Evolutionary conservation across 2,888 invertebrate species (phyloP).

Genomic region (Artemia sp.): DNA sequence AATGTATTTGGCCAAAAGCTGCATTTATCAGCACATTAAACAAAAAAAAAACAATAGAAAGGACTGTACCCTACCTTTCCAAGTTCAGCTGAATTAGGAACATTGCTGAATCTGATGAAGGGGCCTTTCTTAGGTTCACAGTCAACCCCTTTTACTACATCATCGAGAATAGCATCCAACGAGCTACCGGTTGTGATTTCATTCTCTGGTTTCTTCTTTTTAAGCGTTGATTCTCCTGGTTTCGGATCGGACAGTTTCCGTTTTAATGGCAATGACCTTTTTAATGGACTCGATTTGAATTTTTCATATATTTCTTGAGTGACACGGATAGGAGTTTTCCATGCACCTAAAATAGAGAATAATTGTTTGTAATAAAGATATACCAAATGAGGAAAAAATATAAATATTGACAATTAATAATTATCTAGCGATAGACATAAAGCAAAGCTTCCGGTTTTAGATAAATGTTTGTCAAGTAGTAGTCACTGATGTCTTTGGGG

Average conservation of each 20-base stretch:
- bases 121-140: slow-evolving; percentile 6
- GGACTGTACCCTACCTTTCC: slow-evolving; percentile 18
- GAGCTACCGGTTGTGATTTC: slow-evolving; percentile 21
- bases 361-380: too few relatives aligned
- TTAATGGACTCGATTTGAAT: slow-evolving; percentile 46
- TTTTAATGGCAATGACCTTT: slow-evolving; percentile 34
- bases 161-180: slow-evolving; percentile 22
- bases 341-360: slow-evolving; percentile 46
- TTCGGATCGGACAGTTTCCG: slow-evolving; percentile 20
- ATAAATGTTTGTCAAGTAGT: too few relatives aligned
- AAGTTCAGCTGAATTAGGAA: neutral
- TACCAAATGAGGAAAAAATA: too few relatives aligned
- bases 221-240: slow-evolving; percentile 15
- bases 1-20: neutral
- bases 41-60: neutral
- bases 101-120: neutral
- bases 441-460: too few relatives aligned
- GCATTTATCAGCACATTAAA: neutral
- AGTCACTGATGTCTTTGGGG: too few relatives aligned
- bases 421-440: too few relatives aligned
- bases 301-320: slow-evolving; percentile 70
- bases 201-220: slow-evolving; percentile 10
- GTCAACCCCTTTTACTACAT: slow-evolving; percentile 21
- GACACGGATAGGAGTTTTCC: slow-evolving; percentile 82
- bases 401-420: too few relatives aligned